phyloP scores from a whole-genome alignment of 2,888 invertebrate genomes.

The Meloe dianella region DNA sequence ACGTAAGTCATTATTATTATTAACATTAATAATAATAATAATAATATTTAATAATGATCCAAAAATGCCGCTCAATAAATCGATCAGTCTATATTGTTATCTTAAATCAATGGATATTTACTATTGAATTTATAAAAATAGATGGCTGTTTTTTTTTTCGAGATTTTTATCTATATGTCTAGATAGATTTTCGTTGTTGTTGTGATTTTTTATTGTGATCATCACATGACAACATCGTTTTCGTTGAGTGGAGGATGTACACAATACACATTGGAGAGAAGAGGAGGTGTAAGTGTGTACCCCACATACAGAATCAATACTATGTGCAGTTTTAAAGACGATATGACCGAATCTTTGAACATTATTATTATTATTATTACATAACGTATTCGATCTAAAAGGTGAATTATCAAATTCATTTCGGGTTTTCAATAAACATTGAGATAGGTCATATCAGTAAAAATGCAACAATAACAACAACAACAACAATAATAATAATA shows the following conservation, averaged over 20 bases:
- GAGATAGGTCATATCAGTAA: neutral
- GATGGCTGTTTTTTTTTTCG: neutral
- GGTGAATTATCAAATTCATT: conserved; percentile 9
- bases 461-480: neutral
- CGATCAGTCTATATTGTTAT: no score
- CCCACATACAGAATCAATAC: conserved; percentile 51
- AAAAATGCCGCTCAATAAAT: no score
- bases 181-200: no score
- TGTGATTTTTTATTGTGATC: conserved; percentile 24
- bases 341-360: conserved; percentile 45
- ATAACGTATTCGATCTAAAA: conserved; percentile 11
- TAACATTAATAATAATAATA: no score
- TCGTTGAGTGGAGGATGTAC: neutral
- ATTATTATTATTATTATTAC: no score
- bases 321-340: conserved; percentile 55
- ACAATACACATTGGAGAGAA: neutral
- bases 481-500: neutral
- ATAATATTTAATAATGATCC: no score
- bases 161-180: conserved; percentile 15
- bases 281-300: conserved; percentile 28
- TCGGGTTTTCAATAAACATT: neutral
- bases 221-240: conserved; percentile 27
- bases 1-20: no score
- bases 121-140: neutral
- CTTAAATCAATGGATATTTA: neutral